A percentile compares a stretch with the other conserved stretches of the same genome.
These are phyloP conservation scores for Pseudachorutes palmiensis DNA, from an alignment of 1,140 invertebrate species.

Conservation along the genomic window DNA sequence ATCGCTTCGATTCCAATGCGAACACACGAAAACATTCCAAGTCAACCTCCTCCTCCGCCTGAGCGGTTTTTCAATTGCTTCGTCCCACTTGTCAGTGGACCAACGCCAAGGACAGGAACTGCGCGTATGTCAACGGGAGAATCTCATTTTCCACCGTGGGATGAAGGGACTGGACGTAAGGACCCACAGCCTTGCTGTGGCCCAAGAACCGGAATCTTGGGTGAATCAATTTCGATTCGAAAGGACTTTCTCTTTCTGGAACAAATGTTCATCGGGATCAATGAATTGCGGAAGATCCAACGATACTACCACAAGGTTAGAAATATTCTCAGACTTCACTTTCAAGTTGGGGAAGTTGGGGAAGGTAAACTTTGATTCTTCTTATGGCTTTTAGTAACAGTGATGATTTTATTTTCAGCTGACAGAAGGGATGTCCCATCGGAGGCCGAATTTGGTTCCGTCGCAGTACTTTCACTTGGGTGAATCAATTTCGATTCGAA, in stretches of 20 bases:
- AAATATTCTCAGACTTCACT: background rate
- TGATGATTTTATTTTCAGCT: no score
- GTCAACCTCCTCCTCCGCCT: no score
- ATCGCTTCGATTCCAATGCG: conserved; percentile 23
- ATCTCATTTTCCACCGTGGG: background rate
- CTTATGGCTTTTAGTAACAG: no score
- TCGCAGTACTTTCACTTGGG: conserved; percentile 23
- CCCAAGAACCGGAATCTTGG: conserved; percentile 11
- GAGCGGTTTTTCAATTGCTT: background rate
- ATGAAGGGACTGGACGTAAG: background rate
- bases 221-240: conserved; percentile 22
- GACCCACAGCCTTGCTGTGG: background rate
- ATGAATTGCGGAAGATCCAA: conserved; percentile 9
- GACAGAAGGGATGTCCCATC: no score
- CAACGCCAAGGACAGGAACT: no score
- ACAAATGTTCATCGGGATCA: conserved; percentile 21
- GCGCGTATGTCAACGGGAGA: no score
- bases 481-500: background rate
- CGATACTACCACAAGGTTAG: conserved; percentile 18
- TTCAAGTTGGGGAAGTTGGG: background rate
- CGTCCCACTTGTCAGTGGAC: background rate
- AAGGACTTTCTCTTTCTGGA: conserved; percentile 23
- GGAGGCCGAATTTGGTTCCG: background rate
- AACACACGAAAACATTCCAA: background rate
- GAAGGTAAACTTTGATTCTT: no score